Evolutionary conservation across 2,888 invertebrate species (phyloP).

Genomic region (Dascillus cervinus): DNA sequence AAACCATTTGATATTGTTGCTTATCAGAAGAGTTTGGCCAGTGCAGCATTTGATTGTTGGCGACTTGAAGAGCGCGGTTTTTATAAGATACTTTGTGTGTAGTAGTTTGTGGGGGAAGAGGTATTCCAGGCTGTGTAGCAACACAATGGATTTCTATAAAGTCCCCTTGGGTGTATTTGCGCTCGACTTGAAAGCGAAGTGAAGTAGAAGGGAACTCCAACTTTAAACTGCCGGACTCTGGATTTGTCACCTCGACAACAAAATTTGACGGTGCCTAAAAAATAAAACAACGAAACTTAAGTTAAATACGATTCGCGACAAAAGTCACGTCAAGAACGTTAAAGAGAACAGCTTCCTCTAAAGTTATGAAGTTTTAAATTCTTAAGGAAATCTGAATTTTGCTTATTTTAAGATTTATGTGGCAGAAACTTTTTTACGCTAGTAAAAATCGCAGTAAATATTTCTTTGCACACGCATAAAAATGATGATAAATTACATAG

Average conservation of each 20-base stretch:
- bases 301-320: too few species aligned
- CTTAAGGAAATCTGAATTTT: too few species aligned
- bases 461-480: too few species aligned
- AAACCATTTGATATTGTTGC: neutral
- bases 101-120: constrained; percentile 11
- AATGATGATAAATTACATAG: too few species aligned
- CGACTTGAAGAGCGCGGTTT: constrained; percentile 11
- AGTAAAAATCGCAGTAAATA: too few species aligned
- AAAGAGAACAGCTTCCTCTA: too few species aligned
- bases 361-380: too few species aligned
- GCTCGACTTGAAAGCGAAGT: constrained; percentile 12
- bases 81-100: constrained; percentile 10
- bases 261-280: constrained; percentile 13
- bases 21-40: constrained; percentile 14
- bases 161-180: constrained; percentile 14
- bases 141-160: constrained; percentile 12
- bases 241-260: constrained; percentile 12
- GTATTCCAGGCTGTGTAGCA: constrained; percentile 13
- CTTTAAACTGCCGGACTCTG: constrained; percentile 13
- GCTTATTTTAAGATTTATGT: too few species aligned
- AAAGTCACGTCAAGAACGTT: too few species aligned
- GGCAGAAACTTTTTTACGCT: too few species aligned
- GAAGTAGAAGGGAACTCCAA: constrained; percentile 11
- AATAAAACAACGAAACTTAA: constrained; percentile 12
- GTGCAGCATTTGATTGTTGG: constrained; percentile 13